Evolutionary conservation across 2,888 invertebrate species (phyloP), one percentile per base, ranked within the genome.

Genomic region (Caenorhabditis sinica): DNA sequence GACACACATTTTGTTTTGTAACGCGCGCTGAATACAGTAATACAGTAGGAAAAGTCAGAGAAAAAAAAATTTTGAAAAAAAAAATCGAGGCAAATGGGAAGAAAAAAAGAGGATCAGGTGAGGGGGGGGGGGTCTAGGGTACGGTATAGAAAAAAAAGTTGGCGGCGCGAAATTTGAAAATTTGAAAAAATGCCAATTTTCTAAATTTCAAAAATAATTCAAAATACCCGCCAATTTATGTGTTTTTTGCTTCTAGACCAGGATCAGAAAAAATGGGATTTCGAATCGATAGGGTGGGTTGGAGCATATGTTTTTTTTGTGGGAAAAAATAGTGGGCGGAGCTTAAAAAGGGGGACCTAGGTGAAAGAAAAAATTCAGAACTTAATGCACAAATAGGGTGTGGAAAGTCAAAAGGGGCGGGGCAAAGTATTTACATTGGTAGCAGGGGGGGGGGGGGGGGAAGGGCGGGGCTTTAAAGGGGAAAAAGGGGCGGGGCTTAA

Each of bases 1-100:
- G 79, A 79, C 56, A 79, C 79, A 79, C 79, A 79, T 63, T 79
- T 63, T 72, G 53, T 79, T 15, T 28, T 56, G 9, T 75, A 65
- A 75, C 75, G 76, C 68, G 76, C 76, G n/a, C n/a, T n/a, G n/a
- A n/a, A n/a, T n/a, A n/a, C n/a, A n/a, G n/a, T n/a, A n/a, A n/a
- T n/a, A n/a, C n/a, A n/a, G n/a, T 76, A 60, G 45, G 36, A 65
- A 45, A 58, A 66, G n/a, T 11, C n/a, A 23, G 51, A 40, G 49
- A 20, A 61, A 17, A 60, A 72, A 58, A 33, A 8, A 6, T n/a
- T 36, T 33, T 45, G 58, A 72, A 63, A 63, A 79, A 36, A 53
- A 66, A 66, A 43, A 43, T 74, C 43, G 0, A 60, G 53, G 60
- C 28, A 63, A 56, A 51, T 43, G 51, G 63, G 43, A 53, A 30